These are phyloP conservation scores for Thereuonema tuberculata DNA, from an alignment of 1,140 invertebrate species.

Conservation along the genomic window DNA sequence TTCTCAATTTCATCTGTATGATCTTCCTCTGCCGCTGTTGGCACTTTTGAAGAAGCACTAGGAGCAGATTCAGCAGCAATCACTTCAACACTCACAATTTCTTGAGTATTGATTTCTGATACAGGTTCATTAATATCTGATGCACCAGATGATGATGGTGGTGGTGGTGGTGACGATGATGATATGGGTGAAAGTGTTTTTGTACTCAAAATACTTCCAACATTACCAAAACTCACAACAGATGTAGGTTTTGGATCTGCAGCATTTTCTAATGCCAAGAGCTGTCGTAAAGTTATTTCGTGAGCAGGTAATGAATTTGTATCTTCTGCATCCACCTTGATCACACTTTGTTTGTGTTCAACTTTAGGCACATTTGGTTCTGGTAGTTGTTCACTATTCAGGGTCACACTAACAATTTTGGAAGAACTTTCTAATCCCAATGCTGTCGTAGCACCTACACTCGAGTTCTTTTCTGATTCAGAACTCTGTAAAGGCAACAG, in stretches of 20 bases:
- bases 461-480: too few relatives aligned
- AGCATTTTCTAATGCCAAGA: slow-evolving; percentile 6
- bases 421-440: slow-evolving; percentile 29
- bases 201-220: background rate
- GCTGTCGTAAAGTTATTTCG: slow-evolving; percentile 4
- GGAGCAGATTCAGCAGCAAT: background rate
- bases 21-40: slow-evolving; percentile 8
- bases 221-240: background rate
- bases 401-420: slow-evolving; percentile 13
- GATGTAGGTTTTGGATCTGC: background rate
- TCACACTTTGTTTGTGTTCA: too few relatives aligned
- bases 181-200: background rate
- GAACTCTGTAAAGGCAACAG: too few relatives aligned
- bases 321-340: slow-evolving; percentile 20
- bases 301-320: slow-evolving; percentile 9
- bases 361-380: too few relatives aligned
- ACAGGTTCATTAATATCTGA: background rate
- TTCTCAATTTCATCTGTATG: slow-evolving; percentile 1
- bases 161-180: slow-evolving; percentile 1
- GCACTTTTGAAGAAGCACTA: background rate
- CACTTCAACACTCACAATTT: background rate
- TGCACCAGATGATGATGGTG: background rate
- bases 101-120: background rate
- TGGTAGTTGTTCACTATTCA: slow-evolving; percentile 21
- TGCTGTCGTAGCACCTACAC: slow-evolving; percentile 25